phyloP scores from a whole-genome alignment of 2,113 vertebrate genomes.

The Solenodon paradoxus region DNA sequence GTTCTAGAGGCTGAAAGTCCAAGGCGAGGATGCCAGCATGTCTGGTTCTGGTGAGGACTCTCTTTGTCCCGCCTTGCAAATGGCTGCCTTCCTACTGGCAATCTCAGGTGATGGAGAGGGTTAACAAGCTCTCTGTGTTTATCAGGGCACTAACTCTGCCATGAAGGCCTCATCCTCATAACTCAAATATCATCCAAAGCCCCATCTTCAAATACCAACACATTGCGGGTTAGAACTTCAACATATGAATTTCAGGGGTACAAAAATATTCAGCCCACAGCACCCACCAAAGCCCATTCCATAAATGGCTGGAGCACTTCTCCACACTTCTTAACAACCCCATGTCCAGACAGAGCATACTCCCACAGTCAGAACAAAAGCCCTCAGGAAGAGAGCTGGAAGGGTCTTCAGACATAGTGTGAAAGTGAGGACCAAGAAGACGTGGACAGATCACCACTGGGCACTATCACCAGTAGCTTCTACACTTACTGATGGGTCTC shows the following conservation, averaged over 20 bases:
- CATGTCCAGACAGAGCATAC: background rate
- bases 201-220: background rate
- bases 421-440: background rate
- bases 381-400: background rate
- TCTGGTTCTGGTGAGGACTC: no score
- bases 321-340: background rate
- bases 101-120: background rate
- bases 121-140: background rate
- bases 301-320: background rate
- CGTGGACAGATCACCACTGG: background rate
- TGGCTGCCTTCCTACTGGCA: no score
- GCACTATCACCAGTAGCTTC: background rate
- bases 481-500: background rate
- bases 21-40: background rate
- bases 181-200: background rate
- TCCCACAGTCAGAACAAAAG: background rate
- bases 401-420: background rate
- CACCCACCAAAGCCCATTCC: background rate
- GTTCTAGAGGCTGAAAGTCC: background rate
- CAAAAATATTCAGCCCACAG: background rate
- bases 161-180: no score
- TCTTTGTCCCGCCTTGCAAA: no score
- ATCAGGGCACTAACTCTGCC: background rate
- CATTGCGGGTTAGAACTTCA: background rate
- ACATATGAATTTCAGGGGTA: background rate